Percentiles rank a stretch among this genome's conserved stretches.
These are phyloP conservation scores for Gavia stellata DNA, from an alignment of 2,113 vertebrate genomes.

Conservation along the genomic window DNA sequence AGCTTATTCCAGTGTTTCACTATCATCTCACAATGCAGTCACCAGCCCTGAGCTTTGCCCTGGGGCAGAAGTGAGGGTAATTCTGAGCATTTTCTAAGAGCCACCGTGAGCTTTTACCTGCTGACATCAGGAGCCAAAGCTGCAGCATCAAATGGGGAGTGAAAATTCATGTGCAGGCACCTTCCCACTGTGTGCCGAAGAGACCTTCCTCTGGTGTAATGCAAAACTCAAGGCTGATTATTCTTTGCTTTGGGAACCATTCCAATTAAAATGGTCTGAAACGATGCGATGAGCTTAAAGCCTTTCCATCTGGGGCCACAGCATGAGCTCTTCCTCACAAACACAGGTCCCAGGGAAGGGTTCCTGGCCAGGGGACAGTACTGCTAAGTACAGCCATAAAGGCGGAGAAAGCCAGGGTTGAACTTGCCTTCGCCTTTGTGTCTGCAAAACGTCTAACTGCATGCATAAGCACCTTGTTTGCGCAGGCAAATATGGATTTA, in stretches of 20 bases:
- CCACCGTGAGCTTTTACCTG: neutral
- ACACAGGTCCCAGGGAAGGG: neutral
- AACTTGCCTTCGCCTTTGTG: neutral
- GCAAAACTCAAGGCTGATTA: conserved; percentile 34
- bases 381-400: neutral
- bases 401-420: neutral
- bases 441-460: neutral
- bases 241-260: conserved; percentile 37
- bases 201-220: neutral
- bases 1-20: too few species aligned
- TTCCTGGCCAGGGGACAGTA: neutral
- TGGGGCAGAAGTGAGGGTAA: neutral
- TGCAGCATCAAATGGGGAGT: neutral
- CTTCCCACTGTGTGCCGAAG: neutral
- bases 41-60: neutral
- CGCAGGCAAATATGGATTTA: conserved; percentile 41
- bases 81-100: neutral
- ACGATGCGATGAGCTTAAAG: neutral
- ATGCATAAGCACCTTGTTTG: conserved; percentile 51
- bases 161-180: neutral
- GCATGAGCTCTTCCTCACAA: neutral
- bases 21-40: neutral
- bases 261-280: conserved; percentile 31
- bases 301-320: neutral
- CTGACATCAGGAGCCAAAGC: neutral